Evolutionary conservation across 2,797 vertebrate species (phyloP).

Genomic region (Morus bassanus): DNA sequence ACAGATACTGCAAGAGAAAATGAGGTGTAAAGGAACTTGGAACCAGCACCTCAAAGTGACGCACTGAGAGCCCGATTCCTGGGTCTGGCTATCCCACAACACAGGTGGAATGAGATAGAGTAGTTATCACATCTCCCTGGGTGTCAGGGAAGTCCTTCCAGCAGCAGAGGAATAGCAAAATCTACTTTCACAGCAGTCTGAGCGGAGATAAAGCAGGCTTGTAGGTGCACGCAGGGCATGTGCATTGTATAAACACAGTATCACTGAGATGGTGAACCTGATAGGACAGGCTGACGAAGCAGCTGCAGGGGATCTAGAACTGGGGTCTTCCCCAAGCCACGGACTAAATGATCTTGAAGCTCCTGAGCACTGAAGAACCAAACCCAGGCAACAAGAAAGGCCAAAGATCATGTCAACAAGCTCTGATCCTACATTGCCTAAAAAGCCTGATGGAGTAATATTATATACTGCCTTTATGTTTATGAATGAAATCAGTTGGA

Average conservation of each 20-base stretch:
- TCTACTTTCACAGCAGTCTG: neutral
- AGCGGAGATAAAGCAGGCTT: constrained; percentile 37
- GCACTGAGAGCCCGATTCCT: neutral
- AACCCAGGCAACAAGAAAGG: neutral
- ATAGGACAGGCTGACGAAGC: neutral
- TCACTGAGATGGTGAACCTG: constrained; percentile 14
- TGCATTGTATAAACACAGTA: constrained; percentile 1
- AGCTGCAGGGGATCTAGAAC: neutral
- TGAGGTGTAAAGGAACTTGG: neutral
- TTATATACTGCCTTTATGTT: neutral
- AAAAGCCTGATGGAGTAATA: neutral
- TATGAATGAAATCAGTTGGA: neutral
- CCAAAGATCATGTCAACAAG: neutral
- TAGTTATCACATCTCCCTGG: neutral
- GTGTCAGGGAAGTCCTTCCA: constrained; percentile 27
- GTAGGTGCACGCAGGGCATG: constrained; percentile 35
- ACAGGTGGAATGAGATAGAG: fast-evolving
- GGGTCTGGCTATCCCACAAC: neutral
- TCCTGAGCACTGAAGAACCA: neutral
- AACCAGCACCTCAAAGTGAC: neutral
- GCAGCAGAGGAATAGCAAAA: neutral
- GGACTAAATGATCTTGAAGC: neutral
- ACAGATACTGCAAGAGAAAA: neutral
- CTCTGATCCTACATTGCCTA: neutral
- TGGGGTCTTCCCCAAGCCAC: neutral